Conservation (phyloP, 1,140 invertebrate genomes). For the Branchinecta lindahli region DNA sequence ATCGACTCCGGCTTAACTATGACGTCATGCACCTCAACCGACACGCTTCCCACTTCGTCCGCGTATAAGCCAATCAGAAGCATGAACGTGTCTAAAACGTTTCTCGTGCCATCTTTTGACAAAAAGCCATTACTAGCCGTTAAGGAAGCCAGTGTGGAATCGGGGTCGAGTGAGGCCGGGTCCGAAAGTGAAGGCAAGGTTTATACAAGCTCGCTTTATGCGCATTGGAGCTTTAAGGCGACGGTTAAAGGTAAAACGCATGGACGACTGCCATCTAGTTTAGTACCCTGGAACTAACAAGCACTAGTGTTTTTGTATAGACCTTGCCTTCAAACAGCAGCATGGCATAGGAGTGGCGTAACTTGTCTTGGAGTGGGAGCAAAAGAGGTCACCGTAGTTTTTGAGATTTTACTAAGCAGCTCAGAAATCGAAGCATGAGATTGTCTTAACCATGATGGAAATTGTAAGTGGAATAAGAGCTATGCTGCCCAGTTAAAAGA, state of each 20-base stretch:
- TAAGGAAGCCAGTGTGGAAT: slow-evolving; percentile 7
- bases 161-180: neutral
- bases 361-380: too few species aligned
- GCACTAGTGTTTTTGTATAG: too few species aligned
- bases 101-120: neutral
- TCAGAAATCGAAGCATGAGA: too few species aligned
- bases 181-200: neutral
- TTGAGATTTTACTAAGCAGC: too few species aligned
- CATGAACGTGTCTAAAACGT: neutral
- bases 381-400: too few species aligned
- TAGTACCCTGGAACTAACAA: too few species aligned
- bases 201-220: neutral
- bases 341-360: too few species aligned
- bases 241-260: neutral
- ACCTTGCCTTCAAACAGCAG: too few species aligned
- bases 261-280: neutral
- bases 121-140: neutral
- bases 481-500: too few species aligned
- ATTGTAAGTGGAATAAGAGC: too few species aligned
- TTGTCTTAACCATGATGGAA: too few species aligned
- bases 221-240: neutral
- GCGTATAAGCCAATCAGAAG: neutral
- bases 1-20: neutral
- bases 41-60: neutral
- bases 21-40: neutral